These are phyloP conservation scores for Zoanthus solanderi DNA, from an alignment of 92 coral and sea anemone species.

Conservation along the genomic window DNA sequence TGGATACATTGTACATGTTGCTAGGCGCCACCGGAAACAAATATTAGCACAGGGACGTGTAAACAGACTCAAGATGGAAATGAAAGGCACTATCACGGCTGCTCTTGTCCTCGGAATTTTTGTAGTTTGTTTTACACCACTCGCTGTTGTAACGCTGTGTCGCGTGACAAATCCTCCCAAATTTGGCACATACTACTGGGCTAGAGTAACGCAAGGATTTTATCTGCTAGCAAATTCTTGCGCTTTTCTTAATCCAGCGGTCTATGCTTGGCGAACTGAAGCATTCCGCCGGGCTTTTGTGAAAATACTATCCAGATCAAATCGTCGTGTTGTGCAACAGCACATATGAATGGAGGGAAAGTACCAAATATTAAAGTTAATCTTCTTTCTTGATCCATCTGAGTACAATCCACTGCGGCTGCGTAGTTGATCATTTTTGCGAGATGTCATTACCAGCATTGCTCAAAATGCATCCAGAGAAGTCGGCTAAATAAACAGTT, in stretches of 20 bases:
- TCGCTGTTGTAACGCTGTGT: slow-evolving; percentile 27
- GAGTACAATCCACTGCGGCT: no score
- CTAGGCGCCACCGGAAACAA: slow-evolving; percentile 23
- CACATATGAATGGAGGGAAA: no score
- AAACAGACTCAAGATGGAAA: background rate
- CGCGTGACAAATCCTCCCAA: slow-evolving; percentile 23
- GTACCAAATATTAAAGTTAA: no score
- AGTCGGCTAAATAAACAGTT: no score
- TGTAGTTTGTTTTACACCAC: slow-evolving; percentile 23
- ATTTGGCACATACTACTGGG: background rate
- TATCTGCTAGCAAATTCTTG: slow-evolving; percentile 26
- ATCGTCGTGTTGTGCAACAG: background rate
- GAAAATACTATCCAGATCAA: slow-evolving; percentile 18
- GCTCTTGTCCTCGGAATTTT: slow-evolving; percentile 34
- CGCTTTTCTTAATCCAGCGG: slow-evolving; percentile 21
- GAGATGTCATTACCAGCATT: no score
- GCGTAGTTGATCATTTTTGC: no score
- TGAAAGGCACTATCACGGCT: slow-evolving; percentile 28
- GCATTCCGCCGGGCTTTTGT: slow-evolving; percentile 10
- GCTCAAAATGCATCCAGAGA: no score
- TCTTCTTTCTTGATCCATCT: no score
- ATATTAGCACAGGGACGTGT: background rate
- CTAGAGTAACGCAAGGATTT: background rate
- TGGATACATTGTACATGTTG: slow-evolving; percentile 29
- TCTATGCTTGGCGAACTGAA: slow-evolving; percentile 38